Evolutionary conservation across 2,888 invertebrate genomes (phyloP), one percentile per base, ranked within the genome.

Genomic region (Watsonalla binaria): DNA sequence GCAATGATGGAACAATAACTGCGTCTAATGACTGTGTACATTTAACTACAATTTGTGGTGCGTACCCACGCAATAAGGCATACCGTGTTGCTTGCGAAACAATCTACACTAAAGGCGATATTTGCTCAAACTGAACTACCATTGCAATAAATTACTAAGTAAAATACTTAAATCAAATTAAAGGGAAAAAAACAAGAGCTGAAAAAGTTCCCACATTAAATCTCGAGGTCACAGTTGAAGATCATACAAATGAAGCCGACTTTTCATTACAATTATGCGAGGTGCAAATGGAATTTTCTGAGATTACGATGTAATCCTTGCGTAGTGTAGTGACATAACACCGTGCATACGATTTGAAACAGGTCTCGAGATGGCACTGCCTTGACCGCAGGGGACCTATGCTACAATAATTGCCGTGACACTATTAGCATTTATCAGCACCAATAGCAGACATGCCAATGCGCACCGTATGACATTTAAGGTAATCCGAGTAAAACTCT

Each of bases 121-220:
- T 74, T 75, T 67, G 66, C 65, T 66, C 67, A 75, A 73, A 76
- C 60, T 67, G 68, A 74, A 70, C 60, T 66, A 70, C 56, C 58
- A 61, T 70, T 57, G 63, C 70, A 78, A 71, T 62, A 59, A 63
- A 70, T 75, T 76, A 69, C 73, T 69, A 74, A 77, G 73, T 56
- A 60, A 60, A 64, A 76, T 78, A 80, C 24, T 24, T 80, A 82
- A 84, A 80, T 77, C 80, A 75, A 82, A 80, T 84, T 76, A 74
- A 65, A 72, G 9, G 5, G 2, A 37, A 37, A 68, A 70, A 74
- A 76, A 81, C 75, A 61, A 65, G 71, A 76, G 65, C 65, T 56
- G 63, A 68, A 78, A 70, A 62, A 75, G 71, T 84, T 87, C 86
- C 78, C 85, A 87, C 87, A 84, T 80, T 83, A 82, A 74, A 75